Percentiles rank a stretch among this genome's conserved stretches.
These are phyloP conservation scores for Cetoscarus ocellatus DNA, from an alignment of 2,797 vertebrate species.

Conservation along the genomic window DNA sequence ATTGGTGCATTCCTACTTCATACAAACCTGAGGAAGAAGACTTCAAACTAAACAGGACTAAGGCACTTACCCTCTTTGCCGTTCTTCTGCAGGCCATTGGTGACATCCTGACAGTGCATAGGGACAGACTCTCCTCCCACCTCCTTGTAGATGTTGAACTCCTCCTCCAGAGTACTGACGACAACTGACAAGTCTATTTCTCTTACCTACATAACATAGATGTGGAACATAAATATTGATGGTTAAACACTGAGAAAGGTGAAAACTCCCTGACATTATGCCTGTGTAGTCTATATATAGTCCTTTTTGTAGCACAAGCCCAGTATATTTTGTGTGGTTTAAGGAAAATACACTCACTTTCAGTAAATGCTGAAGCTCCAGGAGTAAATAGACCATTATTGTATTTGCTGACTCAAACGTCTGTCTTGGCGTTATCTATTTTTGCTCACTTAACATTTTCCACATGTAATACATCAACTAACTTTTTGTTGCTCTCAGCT, in stretches of 20 bases:
- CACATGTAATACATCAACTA: constrained; percentile 56
- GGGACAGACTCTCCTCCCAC: constrained; percentile 90
- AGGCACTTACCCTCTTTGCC: constrained; percentile 84
- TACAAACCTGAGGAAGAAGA: background rate
- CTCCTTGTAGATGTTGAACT: constrained; percentile 94
- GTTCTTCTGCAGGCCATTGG: constrained; percentile 88
- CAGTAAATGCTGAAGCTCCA: background rate
- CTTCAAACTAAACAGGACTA: background rate
- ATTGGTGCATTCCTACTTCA: too few species aligned
- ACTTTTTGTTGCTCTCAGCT: constrained; percentile 36
- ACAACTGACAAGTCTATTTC: constrained; percentile 94
- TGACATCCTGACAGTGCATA: constrained; percentile 80
- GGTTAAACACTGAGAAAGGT: background rate
- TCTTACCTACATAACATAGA: constrained; percentile 84
- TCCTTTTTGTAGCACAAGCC: background rate
- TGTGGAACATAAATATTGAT: background rate
- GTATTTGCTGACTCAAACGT: constrained; percentile 56
- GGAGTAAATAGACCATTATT: constrained; percentile 19
- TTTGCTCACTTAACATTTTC: constrained; percentile 57
- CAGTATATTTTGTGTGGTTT: rapidly evolving
- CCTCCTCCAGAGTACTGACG: constrained; percentile 90
- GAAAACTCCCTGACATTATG: background rate
- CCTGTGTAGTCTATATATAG: background rate
- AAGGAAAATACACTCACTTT: background rate
- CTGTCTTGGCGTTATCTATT: constrained; percentile 36